These are phyloP conservation scores for Tiliacea aurago DNA, from an alignment of 2,888 invertebrate genomes.

Conservation along the genomic window DNA sequence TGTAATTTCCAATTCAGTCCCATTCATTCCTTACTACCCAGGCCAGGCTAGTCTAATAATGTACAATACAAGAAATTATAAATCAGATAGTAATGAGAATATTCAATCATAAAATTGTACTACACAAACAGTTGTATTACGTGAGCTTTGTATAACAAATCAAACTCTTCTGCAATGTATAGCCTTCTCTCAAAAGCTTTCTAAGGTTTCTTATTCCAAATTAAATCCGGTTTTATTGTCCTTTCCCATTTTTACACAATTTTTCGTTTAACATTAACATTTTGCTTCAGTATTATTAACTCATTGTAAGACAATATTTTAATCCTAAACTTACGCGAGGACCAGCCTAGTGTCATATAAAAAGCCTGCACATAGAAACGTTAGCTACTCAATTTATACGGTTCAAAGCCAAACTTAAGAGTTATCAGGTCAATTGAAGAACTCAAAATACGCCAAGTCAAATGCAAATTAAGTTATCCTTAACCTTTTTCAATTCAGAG, in stretches of 20 bases:
- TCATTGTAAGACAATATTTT: not conserved
- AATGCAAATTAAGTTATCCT: constrained; percentile 84
- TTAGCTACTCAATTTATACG: constrained; percentile 9
- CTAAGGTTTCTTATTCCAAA: not conserved
- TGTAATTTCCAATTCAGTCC: constrained; percentile 36
- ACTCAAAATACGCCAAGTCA: constrained; percentile 68
- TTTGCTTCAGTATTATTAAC: not conserved
- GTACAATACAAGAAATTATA: not conserved
- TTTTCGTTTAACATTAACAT: not conserved
- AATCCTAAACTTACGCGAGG: not conserved
- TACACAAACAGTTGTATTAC: not conserved
- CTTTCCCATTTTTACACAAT: not conserved
- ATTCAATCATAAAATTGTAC: not conserved
- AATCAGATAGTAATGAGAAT: not conserved
- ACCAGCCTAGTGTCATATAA: not conserved
- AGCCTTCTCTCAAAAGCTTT: not conserved
- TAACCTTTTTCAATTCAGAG: constrained; percentile 85
- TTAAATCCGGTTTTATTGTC: not conserved
- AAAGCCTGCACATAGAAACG: not conserved
- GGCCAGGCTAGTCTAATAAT: not conserved
- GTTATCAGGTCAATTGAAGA: constrained; percentile 54
- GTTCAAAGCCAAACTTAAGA: constrained; percentile 29
- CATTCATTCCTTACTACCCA: constrained; percentile 26
- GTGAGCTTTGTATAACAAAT: not conserved
- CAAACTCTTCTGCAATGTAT: not conserved